phyloP scores from a whole-genome alignment of 2,888 invertebrate genomes.

The Mimumesa dahlbomi region DNA sequence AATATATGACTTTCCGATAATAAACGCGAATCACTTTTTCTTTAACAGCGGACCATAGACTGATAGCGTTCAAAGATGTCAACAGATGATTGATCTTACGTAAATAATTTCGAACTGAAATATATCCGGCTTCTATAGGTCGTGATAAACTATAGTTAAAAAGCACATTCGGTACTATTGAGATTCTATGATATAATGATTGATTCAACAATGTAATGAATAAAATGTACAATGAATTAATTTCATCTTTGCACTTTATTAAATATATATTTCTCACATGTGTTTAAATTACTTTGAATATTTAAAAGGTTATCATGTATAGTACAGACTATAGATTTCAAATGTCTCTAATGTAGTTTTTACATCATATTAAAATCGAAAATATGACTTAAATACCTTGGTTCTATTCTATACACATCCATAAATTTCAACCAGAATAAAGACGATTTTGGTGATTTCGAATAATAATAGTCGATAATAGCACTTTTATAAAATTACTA shows the following conservation, averaged over 20 bases:
- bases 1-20: too few species aligned
- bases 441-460: constrained; percentile 24
- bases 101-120: too few species aligned
- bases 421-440: constrained; percentile 34
- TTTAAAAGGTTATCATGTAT: constrained; percentile 31
- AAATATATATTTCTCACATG: constrained; percentile 41
- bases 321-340: constrained; percentile 27
- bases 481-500: constrained; percentile 49
- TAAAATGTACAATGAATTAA: constrained; percentile 19
- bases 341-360: constrained; percentile 10
- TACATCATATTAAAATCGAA: constrained; percentile 36
- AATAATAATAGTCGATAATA: constrained; percentile 20
- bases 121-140: too few species aligned
- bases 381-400: constrained; percentile 39
- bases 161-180: too few species aligned
- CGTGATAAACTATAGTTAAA: too few species aligned
- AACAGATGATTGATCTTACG: too few species aligned
- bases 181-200: too few species aligned
- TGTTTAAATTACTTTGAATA: constrained; percentile 35
- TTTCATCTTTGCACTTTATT: constrained; percentile 32
- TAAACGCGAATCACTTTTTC: too few species aligned
- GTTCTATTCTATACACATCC: constrained; percentile 44
- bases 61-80: too few species aligned
- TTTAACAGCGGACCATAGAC: too few species aligned
- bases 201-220: constrained; percentile 19